Percentiles rank a stretch among this genome's conserved stretches.
Evolutionary conservation across 2,888 invertebrate species (phyloP).

Genomic region (Apodemia mormo): DNA sequence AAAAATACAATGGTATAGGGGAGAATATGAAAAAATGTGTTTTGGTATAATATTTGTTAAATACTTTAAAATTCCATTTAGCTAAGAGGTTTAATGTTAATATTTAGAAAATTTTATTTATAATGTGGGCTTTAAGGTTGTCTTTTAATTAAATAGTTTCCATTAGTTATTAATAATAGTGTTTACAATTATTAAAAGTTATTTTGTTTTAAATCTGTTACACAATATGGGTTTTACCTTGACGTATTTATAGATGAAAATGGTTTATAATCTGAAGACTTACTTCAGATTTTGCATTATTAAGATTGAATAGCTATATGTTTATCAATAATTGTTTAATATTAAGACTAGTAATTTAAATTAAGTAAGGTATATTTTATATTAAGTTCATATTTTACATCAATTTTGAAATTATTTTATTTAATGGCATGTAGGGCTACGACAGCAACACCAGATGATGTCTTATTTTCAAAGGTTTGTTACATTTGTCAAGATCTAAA

Average conservation of each 20-base stretch:
- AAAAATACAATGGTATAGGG: too few relatives aligned
- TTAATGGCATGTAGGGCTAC: too few relatives aligned
- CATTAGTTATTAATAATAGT: not conserved
- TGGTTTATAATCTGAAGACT: not conserved
- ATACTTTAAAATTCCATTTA: slow-evolving; percentile 11
- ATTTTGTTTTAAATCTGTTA: slow-evolving; percentile 7
- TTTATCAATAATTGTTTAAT: too few relatives aligned
- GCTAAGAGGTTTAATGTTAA: slow-evolving; percentile 5
- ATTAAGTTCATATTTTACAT: too few relatives aligned
- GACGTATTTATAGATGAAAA: not conserved
- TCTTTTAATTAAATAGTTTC: slow-evolving; percentile 6
- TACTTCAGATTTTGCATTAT: not conserved
- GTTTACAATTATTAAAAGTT: not conserved
- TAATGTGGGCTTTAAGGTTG: slow-evolving; percentile 9
- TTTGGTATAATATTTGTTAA: slow-evolving; percentile 6
- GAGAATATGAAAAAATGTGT: not conserved
- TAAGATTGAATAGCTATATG: not conserved
- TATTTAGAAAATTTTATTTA: slow-evolving; percentile 15
- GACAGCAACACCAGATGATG: too few relatives aligned
- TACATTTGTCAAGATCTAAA: too few relatives aligned
- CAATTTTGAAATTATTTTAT: too few relatives aligned
- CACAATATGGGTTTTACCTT: not conserved
- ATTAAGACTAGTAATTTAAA: too few relatives aligned
- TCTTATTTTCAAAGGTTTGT: too few relatives aligned
- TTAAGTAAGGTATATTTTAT: too few relatives aligned